Base-by-base conservation (phyloP, 2,888 invertebrate genomes). In the Brenthis daphne region DNA sequence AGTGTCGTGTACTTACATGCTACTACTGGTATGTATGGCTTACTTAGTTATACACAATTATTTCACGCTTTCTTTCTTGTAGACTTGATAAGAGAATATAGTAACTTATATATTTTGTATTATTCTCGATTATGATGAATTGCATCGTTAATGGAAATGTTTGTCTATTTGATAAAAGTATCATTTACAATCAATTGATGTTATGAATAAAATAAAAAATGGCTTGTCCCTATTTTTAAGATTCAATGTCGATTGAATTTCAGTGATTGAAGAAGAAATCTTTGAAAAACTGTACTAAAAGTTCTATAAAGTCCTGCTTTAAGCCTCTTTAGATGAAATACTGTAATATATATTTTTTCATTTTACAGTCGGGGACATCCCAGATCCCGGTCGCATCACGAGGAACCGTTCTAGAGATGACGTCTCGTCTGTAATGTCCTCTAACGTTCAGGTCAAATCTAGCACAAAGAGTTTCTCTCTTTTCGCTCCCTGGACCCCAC, bases 1-100 rank as follows among this genome's bases (percentile, higher is more conserved):
- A 97, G 97, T 80, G 95, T 97, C 24, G 97, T 97, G 24, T 97
- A 96, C 82, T 92, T 97, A 64, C 97, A 97, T 81, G 97, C 97
- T 64, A 96, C 97, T 60, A 97, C 97, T 75, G 95, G 96, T 96
- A 86, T 43, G 11, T 96, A 86, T 43, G 11, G 11, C 37, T 8
- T 37, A 1, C 37, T 43, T 43, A 43, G 11, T 43, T 11, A 8
- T 29, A 5, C 8, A 43, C 11, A 43, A 11, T 43, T 43, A 8
- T 8, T 43, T 43, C 37, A 43, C 37, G 37, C 37, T 43, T 43
- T 43, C 11, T 1, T 11, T 43, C 2, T 43, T 43, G 8, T 11
- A 43, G 1, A 11, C 2, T 11, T 11, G 11, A 43, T 43, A 8
- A 37, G 37, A 8, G 0, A 37, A 37, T 37, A 8, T 37, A 8